phyloP scores from a whole-genome alignment of 2,888 invertebrate genomes.

The Caenorhabditis plicata region DNA sequence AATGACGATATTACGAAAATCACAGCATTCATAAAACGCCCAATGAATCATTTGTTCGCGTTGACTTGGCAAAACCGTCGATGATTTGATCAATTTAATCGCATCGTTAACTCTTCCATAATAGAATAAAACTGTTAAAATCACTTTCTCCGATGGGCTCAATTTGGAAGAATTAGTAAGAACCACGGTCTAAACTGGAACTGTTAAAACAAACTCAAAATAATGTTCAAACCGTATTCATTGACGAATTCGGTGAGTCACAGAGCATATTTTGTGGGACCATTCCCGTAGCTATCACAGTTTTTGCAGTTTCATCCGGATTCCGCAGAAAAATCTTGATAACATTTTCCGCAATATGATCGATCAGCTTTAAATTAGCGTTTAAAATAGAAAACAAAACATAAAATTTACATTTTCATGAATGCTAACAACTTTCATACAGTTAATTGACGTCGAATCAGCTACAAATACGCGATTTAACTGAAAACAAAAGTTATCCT shows the following conservation, averaged over 20 bases:
- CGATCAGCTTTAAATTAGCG: conserved; percentile 10
- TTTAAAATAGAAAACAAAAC: neutral
- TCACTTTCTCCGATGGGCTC: conserved; percentile 2
- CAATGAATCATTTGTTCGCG: conserved; percentile 17
- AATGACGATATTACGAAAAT: conserved; percentile 8
- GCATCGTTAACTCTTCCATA: conserved; percentile 16
- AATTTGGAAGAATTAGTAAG: neutral
- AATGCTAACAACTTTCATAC: conserved; percentile 15
- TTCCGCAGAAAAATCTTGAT: no score
- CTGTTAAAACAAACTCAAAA: neutral
- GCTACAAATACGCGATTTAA: conserved; percentile 17
- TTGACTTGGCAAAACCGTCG: neutral
- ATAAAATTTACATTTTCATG: conserved; percentile 10
- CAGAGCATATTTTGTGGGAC: conserved; percentile 5
- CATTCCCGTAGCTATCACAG: conserved; percentile 12
- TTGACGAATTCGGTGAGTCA: conserved; percentile 18
- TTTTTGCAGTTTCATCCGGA: conserved; percentile 1
- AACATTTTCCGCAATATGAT: conserved; percentile 5
- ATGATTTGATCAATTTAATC: neutral
- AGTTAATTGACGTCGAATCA: neutral
- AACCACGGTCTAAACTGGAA: no score
- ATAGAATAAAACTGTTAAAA: conserved; percentile 19
- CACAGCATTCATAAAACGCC: conserved; percentile 14
- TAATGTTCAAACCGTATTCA: neutral
- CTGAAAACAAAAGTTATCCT: neutral